These are phyloP conservation scores for Tolypeutes matacus DNA, from an alignment of 2,797 vertebrate species.

Conservation along the genomic window DNA sequence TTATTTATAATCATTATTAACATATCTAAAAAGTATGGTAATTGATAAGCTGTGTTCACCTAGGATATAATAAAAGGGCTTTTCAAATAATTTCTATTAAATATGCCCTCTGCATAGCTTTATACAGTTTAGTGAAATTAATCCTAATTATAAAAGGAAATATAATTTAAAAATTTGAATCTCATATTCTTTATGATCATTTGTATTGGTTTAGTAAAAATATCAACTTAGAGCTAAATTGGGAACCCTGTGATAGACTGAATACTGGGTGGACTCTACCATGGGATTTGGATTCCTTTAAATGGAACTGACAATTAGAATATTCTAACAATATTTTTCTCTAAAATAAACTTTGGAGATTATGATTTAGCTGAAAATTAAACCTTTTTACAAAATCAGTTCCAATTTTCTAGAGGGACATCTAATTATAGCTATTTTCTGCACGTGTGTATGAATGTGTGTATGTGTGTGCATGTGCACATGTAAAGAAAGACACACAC, in stretches of 20 bases:
- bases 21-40: not conserved
- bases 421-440: not conserved
- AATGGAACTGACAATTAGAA: not conserved
- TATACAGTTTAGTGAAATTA: not conserved
- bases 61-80: not conserved
- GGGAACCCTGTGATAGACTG: not conserved
- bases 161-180: conserved; percentile 11
- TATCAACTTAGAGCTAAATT: not conserved
- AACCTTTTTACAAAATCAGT: not conserved
- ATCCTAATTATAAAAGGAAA: not conserved
- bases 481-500: not conserved
- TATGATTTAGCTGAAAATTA: not conserved
- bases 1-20: not conserved
- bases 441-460: not conserved
- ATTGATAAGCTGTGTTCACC: not conserved
- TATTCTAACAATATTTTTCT: not conserved
- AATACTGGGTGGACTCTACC: not conserved
- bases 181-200: not conserved
- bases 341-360: not conserved
- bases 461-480: not conserved
- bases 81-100: not conserved
- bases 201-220: not conserved
- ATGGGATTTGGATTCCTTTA: not conserved
- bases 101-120: not conserved
- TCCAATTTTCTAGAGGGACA: not conserved